A percentile compares a stretch with the other conserved stretches of the same genome.
Conservation (phyloP, 2,113 vertebrate genomes). For the Plectropomus leopardus region DNA sequence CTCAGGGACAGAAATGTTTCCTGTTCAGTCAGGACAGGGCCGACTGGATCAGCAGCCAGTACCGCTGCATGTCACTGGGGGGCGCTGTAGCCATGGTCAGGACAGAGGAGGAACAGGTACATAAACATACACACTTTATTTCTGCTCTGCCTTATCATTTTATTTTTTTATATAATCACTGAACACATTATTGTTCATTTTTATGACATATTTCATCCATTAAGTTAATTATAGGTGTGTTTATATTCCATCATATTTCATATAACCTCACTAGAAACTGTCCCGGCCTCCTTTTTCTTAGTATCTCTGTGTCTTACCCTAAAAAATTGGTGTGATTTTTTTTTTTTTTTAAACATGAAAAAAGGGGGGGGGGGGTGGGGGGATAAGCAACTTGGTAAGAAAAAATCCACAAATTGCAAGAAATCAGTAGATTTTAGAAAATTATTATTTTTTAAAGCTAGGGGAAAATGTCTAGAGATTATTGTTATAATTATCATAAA, state of each 20-base stretch:
- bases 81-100: conserved; percentile 56
- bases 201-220: not conserved
- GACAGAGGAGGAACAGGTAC: conserved; percentile 62
- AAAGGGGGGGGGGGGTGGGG: too few species aligned
- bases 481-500: too few species aligned
- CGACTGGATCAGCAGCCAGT: conserved; percentile 63
- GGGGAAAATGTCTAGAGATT: too few species aligned
- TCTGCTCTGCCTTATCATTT: not conserved
- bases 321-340: too few species aligned
- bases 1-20: conserved; percentile 36
- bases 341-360: too few species aligned
- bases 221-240: not conserved
- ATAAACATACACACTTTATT: too few species aligned
- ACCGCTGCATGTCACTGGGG: conserved; percentile 57
- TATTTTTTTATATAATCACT: not conserved
- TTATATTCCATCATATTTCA: not conserved
- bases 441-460: too few species aligned
- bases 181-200: not conserved
- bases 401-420: too few species aligned
- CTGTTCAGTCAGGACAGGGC: conserved; percentile 51
- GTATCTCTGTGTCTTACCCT: not conserved
- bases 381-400: too few species aligned
- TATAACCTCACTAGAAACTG: not conserved
- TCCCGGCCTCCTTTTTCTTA: too few species aligned
- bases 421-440: too few species aligned